Base-by-base conservation (phyloP, 1,140 invertebrate species). In the Temnothorax nylanderi region DNA sequence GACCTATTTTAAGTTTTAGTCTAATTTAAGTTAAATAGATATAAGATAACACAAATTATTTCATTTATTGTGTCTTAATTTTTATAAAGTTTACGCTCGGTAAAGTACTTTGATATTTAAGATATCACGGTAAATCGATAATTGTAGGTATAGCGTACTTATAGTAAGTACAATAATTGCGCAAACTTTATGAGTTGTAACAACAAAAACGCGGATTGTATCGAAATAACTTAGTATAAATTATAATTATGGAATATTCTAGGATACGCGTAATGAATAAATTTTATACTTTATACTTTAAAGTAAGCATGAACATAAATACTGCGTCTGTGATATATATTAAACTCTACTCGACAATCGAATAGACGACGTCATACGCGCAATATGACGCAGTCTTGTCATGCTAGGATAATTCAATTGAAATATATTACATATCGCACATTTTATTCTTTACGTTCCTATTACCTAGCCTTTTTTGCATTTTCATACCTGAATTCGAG, bases 321-420 rank as follows among this genome's bases (percentile, higher is more conserved):
- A 47, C 47, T 84, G 62, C 62, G 34, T 41, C 77, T 80, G 80
- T 84, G 80, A 84, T 84, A 65, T 65, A 54, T n/a, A 18, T 75
- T 82, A 82, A 71, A 44, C 47, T 75, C n/a, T 69, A 56, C 13
- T 74, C 5, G 54, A 75, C 41, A 84, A 84, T 84, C 54, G 18
- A 84, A 74, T 6, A 60, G 2, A 47, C 6, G 3, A 49, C 18
- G 10, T 44, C 37, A 11, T 75, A 81, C 13, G 34, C 6, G 21
- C 13, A 58, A 41, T 62, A 44, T 76, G 6, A 10, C 21, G 18
- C 51, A 54, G 41, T 58, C 18, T 44, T 58, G 8, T 71, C 32
- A 44, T 26, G 18, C 58, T 37, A 58, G 47, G 7, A 37, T 21
- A 37, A 82, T 26, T 81, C 34, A 71, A 71, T 26, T 56, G 11